Evolutionary conservation across 1,140 invertebrate species (phyloP).

Genomic region (Drosophila mojavensis): DNA sequence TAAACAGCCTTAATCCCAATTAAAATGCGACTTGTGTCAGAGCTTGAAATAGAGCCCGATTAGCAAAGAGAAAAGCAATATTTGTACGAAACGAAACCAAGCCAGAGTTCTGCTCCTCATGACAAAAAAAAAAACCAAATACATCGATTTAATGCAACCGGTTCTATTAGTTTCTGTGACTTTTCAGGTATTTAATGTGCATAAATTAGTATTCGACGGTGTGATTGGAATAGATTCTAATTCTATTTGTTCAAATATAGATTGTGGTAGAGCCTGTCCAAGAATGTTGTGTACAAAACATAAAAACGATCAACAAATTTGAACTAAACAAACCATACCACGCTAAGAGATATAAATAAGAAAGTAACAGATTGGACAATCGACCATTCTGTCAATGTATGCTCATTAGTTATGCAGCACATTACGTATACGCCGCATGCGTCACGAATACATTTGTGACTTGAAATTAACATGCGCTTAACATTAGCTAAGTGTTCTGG

Average conservation of each 20-base stretch:
- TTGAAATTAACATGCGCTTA: constrained; percentile 42
- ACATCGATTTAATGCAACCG: constrained; percentile 32
- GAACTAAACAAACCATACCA: neutral
- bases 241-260: constrained; percentile 28
- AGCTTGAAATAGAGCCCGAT: constrained; percentile 33
- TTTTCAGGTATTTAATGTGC: constrained; percentile 33
- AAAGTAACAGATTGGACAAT: constrained; percentile 4
- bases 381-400: no score
- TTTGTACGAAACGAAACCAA: constrained; percentile 16
- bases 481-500: constrained; percentile 17
- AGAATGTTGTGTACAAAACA: constrained; percentile 28
- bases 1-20: constrained; percentile 6
- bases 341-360: neutral
- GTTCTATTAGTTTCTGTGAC: constrained; percentile 47
- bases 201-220: constrained; percentile 36
- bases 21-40: constrained; percentile 30
- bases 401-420: constrained; percentile 18
- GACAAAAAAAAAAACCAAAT: neutral
- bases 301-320: constrained; percentile 1
- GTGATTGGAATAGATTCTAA: constrained; percentile 22
- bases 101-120: neutral
- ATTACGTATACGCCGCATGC: constrained; percentile 36
- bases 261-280: constrained; percentile 18
- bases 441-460: constrained; percentile 33
- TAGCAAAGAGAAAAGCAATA: constrained; percentile 16